Evolutionary conservation across 2,113 vertebrate species (phyloP), one percentile per base, ranked within the genome.

Genomic region (Prionailurus viverrinus): DNA sequence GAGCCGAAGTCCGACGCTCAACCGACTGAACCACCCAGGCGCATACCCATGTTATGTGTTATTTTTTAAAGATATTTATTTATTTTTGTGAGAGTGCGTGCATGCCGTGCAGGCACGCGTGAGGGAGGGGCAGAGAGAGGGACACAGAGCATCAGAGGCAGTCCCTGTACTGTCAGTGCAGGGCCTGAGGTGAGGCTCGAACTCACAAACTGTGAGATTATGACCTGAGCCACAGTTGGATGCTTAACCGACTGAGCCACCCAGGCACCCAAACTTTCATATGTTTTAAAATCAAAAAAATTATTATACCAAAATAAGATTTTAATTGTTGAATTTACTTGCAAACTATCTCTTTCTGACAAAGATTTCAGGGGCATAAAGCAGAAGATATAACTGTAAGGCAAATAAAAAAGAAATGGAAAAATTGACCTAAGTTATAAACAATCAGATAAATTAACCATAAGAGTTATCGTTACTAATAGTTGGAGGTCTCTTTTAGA

Each of bases 201-300:
- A 61, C 58, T 19, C 58, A 61, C 58, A 61, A 61, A 61, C 58
- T 61, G 58, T 23, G 58, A 61, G 21, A 61, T 61, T 61, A 61
- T 61, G 58, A 61, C 58, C 21, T 61, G 18, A 61, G 58, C 58
- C 58, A 61, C 58, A 61, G 58, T 61, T 61, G 58, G 58, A 61
- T 23, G 8, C 58, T 61, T 61, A 25, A 25, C 58, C 1, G 58
- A 61, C 58, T 25, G 58, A 61, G 58, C 58, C 19, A 61, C 58
- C 58, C 58, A 23, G 58, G 19, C 58, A 61, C 21, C 58, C 21
- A 61, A 61, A 7, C 58, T 9, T 61, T 61, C 23, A 61, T 21
- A 61, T 61, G 7, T 73, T 95, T 94, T 83, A 92, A 92, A 94
- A 86, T 68, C 15, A 53, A 76, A 95, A 76, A 95, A 96, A 71